Conservation (phyloP, 2,797 vertebrate species). For the Ciconia nigra region DNA sequence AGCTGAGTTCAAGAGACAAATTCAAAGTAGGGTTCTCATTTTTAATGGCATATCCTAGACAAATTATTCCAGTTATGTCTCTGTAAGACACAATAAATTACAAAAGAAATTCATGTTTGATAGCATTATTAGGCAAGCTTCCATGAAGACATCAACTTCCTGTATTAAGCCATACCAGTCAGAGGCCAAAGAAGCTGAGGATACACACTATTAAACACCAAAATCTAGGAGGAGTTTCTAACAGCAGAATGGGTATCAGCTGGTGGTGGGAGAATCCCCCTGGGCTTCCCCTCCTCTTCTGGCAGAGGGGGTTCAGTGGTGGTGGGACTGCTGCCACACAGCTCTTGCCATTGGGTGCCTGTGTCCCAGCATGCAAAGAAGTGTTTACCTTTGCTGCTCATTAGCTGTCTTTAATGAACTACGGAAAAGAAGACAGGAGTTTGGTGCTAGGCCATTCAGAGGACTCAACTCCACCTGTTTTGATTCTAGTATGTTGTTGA, state of each 20-base stretch:
- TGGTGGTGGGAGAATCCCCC: background rate
- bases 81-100: background rate
- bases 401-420: background rate
- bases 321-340: background rate
- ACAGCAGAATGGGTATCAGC: background rate
- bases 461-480: background rate
- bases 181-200: background rate
- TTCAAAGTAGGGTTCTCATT: background rate
- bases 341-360: background rate
- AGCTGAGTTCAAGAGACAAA: background rate
- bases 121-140: background rate
- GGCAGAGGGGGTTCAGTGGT: fast-evolving
- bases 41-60: background rate
- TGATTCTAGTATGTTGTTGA: background rate
- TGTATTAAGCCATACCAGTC: background rate
- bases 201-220: background rate
- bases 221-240: background rate
- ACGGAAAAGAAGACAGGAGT: background rate
- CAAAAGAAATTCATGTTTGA: background rate
- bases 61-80: background rate
- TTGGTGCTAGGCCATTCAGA: background rate
- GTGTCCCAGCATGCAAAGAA: background rate
- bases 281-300: background rate
- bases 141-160: background rate
- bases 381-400: background rate